Base-by-base conservation (phyloP, 2,888 invertebrate genomes). In the Junonia oenone region DNA sequence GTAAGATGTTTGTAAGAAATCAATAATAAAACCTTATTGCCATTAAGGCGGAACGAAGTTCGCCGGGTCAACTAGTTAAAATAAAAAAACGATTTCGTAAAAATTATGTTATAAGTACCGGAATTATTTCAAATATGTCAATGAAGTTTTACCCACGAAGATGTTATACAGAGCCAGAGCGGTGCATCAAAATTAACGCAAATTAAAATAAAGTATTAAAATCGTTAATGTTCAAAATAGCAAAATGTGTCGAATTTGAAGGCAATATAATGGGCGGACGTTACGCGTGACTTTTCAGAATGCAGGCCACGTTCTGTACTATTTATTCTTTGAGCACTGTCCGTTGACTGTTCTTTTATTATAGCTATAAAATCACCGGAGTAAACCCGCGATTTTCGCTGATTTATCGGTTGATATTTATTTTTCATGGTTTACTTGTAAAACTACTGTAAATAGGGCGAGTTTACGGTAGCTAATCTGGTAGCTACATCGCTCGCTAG, bases 341-440 rank as follows among this genome's bases (percentile, higher is more conserved):
- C 75, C 77, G 76, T 85, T 81, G 87, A 87, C 88, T 80, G 83
- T 82, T 81, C 79, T 86, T 90, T 90, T 90, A 90, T 88, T 86
- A 84, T 75, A 73, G 83, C 82, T 82, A 83, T 89, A 87, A 90
- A 86, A 76, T 64, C 71, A 64, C 68, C 75, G 74, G 72, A 76
- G 81, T 79, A 80, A 85, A 84, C 78, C 74, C 72, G 71, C 72
- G 77, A 81, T 85, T 84, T 88, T 83, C 74, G 73, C 77, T 78
- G 86, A 87, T 88, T 85, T 88, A 87, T 80, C 73, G 75, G 67
- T 72, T 71, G 82, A 83, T 86, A 86, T 89, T 88, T 89, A 80
- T 84, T 89, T 85, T 86, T 82, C 84, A 83, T 82, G 79, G 80
- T 81, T 78, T 79, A 82, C 76, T 74, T 73, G 71, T 64, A 66